Evolutionary conservation across 2,113 vertebrate species (phyloP).

Genomic region (Cyprinus carpio): DNA sequence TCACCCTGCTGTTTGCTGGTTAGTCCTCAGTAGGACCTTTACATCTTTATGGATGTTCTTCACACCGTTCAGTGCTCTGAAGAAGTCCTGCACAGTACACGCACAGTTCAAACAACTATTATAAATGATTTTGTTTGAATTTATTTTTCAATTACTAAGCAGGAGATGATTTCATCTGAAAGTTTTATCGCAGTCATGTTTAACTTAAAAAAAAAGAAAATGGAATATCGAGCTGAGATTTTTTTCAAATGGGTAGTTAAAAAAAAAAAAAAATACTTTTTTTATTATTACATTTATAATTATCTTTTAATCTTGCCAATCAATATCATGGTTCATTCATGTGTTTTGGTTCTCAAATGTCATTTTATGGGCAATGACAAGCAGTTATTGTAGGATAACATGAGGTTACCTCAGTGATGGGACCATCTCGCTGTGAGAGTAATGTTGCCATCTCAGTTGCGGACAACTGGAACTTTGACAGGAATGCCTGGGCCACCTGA

Average conservation of each 20-base stretch:
- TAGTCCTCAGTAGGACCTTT: constrained; percentile 93
- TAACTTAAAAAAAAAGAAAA: no score
- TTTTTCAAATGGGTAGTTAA: background rate
- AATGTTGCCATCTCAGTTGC: constrained; percentile 86
- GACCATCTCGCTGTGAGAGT: constrained; percentile 82
- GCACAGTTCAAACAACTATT: background rate
- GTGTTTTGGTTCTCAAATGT: background rate
- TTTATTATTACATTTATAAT: no score
- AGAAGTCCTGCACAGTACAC: constrained; percentile 82
- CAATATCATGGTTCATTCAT: background rate
- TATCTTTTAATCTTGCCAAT: background rate
- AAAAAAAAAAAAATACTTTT: no score
- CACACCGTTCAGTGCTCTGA: constrained; percentile 89
- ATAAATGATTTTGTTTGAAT: background rate
- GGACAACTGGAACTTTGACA: constrained; percentile 92
- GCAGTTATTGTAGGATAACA: background rate
- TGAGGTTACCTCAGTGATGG: constrained; percentile 86
- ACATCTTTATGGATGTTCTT: constrained; percentile 96
- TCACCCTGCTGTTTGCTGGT: constrained; percentile 97
- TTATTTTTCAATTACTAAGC: background rate
- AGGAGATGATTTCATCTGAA: background rate
- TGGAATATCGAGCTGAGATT: background rate
- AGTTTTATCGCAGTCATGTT: no score
- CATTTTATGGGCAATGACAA: background rate
- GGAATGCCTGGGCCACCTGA: constrained; percentile 92